Conservation (phyloP, 2,797 vertebrate genomes). For the Lepilemur septentrionalis region DNA sequence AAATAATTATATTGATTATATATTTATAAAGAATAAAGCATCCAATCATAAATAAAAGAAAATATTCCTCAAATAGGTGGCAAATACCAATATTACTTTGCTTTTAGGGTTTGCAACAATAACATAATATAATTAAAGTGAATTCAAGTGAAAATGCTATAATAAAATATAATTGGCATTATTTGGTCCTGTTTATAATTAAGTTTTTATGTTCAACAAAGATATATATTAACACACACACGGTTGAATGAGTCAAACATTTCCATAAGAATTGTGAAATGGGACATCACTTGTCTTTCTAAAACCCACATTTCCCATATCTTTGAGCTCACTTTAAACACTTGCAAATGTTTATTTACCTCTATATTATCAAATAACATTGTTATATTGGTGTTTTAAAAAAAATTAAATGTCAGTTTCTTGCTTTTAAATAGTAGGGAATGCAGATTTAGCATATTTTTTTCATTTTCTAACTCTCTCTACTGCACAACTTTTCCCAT, state of each 20-base stretch:
- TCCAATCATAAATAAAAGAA: conserved; percentile 30
- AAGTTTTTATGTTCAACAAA: neutral
- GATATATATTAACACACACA: neutral
- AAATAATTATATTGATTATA: neutral
- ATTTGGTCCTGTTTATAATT: neutral
- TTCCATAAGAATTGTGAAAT: neutral
- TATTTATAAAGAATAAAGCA: neutral
- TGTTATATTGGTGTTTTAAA: neutral
- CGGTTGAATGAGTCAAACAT: neutral
- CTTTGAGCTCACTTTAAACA: neutral
- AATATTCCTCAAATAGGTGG: neutral
- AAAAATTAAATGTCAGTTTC: neutral
- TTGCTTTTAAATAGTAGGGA: neutral
- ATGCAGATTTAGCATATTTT: neutral
- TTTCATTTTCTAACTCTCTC: neutral
- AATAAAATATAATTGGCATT: neutral
- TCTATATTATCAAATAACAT: neutral
- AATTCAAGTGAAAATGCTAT: neutral
- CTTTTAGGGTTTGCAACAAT: neutral
- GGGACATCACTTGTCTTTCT: neutral
- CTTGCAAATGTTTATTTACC: neutral
- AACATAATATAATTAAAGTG: neutral
- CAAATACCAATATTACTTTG: conserved; percentile 24
- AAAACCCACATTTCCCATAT: neutral
- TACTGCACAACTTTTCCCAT: neutral